phyloP scores from a whole-genome alignment of 2,797 vertebrate genomes.

The Cuniculus paca region DNA sequence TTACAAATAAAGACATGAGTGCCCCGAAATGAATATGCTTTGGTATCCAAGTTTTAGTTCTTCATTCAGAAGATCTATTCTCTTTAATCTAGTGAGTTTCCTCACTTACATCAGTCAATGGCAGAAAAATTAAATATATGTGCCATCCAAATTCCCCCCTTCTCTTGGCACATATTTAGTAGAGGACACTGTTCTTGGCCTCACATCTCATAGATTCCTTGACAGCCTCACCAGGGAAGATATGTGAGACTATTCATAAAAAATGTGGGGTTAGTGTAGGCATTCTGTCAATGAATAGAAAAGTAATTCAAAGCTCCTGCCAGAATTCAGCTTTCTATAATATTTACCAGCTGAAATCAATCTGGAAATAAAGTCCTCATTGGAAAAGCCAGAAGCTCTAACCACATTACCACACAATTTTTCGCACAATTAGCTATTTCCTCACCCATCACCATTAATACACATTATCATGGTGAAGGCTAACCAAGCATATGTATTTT shows the following conservation, averaged over 20 bases:
- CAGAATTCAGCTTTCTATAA: slow-evolving; percentile 70
- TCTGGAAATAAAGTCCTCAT: slow-evolving; percentile 39
- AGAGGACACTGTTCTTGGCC: slow-evolving; percentile 52
- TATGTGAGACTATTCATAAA: slow-evolving; percentile 72
- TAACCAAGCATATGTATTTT: not conserved
- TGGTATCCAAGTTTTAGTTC: slow-evolving; percentile 26
- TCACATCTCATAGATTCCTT: slow-evolving; percentile 61
- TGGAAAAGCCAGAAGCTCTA: slow-evolving; percentile 44
- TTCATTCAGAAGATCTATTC: slow-evolving; percentile 52
- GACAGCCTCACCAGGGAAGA: slow-evolving; percentile 67
- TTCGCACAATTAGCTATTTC: slow-evolving; percentile 53
- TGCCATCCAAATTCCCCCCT: slow-evolving; percentile 48
- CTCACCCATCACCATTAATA: not conserved
- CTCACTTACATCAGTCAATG: slow-evolving; percentile 61
- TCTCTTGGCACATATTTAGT: slow-evolving; percentile 69
- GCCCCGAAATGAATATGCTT: slow-evolving; percentile 14
- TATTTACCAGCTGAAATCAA: slow-evolving; percentile 71
- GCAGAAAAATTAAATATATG: slow-evolving; percentile 66
- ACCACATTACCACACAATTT: slow-evolving; percentile 33
- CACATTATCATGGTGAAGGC: slow-evolving; percentile 4
- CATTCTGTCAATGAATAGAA: slow-evolving; percentile 74
- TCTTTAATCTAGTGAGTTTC: slow-evolving; percentile 62
- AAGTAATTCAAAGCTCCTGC: slow-evolving; percentile 72
- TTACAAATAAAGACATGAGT: slow-evolving; percentile 57
- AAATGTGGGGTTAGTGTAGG: slow-evolving; percentile 69